Conservation (phyloP, 2,113 vertebrate species). For the Microtus montanus region DNA sequence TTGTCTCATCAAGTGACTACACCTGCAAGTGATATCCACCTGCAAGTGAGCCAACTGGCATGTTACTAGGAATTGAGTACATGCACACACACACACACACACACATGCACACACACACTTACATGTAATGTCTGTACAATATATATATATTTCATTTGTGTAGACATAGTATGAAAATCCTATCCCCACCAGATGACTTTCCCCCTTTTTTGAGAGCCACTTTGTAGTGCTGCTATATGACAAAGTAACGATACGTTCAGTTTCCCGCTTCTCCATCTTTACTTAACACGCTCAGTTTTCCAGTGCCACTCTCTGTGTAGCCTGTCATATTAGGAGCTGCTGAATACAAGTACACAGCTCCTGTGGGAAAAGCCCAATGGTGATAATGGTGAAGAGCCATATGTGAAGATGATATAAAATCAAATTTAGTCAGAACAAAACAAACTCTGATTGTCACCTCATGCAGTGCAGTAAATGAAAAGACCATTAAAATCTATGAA, state of each 20-base stretch:
- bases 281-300: conserved; percentile 53
- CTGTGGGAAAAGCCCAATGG: conserved; percentile 63
- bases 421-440: conserved; percentile 77
- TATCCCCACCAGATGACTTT: conserved; percentile 41
- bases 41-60: background rate
- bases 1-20: background rate
- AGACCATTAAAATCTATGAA: conserved; percentile 74
- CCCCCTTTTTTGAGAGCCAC: background rate
- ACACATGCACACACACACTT: background rate
- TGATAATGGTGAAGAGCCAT: conserved; percentile 70
- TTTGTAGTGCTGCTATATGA: conserved; percentile 30
- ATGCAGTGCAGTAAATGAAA: conserved; percentile 77
- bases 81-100: background rate
- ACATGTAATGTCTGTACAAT: no score
- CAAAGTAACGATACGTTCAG: conserved; percentile 41
- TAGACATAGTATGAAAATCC: conserved; percentile 16
- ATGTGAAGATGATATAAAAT: conserved; percentile 78
- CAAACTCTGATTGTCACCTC: conserved; percentile 72
- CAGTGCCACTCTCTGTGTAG: conserved; percentile 16
- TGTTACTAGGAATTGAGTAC: background rate
- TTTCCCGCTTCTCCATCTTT: conserved; percentile 33
- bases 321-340: conserved; percentile 54
- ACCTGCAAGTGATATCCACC: no score
- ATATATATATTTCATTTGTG: background rate
- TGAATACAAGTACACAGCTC: conserved; percentile 54